Evolutionary conservation across 2,113 vertebrate genomes (phyloP).

Genomic region (Pachyramphus minor): DNA sequence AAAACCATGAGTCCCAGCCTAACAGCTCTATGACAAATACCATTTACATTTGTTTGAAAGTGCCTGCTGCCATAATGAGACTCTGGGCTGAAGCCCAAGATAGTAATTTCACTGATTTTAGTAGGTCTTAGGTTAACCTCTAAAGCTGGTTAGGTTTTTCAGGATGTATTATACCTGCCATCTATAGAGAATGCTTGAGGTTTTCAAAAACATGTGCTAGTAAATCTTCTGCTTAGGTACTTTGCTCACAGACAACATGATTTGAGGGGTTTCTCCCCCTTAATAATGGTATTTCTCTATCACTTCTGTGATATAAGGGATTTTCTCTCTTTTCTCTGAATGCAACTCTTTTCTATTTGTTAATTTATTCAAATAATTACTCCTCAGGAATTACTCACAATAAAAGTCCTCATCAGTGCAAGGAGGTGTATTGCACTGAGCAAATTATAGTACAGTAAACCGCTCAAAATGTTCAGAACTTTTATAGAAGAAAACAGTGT

Average conservation of each 20-base stretch:
- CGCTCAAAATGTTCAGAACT: background rate
- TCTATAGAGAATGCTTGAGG: background rate
- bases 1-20: background rate
- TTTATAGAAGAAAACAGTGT: background rate
- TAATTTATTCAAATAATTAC: background rate
- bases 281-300: background rate
- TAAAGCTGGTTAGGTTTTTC: background rate
- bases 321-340: background rate
- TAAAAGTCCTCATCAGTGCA: background rate
- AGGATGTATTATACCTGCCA: background rate
- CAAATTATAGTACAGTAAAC: background rate
- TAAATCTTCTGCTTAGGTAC: background rate
- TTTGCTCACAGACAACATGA: background rate
- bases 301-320: background rate
- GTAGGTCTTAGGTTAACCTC: background rate
- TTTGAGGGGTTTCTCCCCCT: fast-evolving
- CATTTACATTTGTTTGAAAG: background rate
- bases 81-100: background rate
- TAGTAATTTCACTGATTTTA: background rate
- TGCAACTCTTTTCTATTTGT: background rate
- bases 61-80: background rate
- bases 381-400: background rate
- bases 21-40: background rate
- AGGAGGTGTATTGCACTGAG: background rate
- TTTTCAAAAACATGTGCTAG: background rate